Percentiles rank a stretch among this genome's conserved stretches.
These are phyloP conservation scores for Scrobipalpa atriplicella DNA, from an alignment of 2,888 invertebrate species.

Conservation along the genomic window DNA sequence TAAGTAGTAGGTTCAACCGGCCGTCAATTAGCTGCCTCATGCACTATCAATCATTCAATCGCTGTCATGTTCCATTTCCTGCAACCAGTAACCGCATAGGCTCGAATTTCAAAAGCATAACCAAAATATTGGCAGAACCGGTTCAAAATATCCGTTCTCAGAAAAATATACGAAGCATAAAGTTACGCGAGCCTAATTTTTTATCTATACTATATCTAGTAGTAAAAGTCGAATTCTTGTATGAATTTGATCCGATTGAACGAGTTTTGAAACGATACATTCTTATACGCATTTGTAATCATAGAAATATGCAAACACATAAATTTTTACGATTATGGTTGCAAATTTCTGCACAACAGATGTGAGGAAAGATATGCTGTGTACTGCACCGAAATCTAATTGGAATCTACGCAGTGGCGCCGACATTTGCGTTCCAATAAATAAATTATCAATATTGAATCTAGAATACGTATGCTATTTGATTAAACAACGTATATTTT, in stretches of 20 bases:
- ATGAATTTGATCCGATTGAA: not conserved
- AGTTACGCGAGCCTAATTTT: not conserved
- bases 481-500: not conserved
- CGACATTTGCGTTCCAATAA: not conserved
- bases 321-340: constrained; percentile 13
- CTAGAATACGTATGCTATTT: no score
- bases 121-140: not conserved
- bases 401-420: not conserved
- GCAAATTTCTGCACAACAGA: not conserved
- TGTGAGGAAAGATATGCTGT: not conserved
- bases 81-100: constrained; percentile 23
- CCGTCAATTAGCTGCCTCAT: constrained; percentile 18
- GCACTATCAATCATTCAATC: constrained; percentile 26
- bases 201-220: not conserved
- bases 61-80: constrained; percentile 35
- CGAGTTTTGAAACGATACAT: not conserved
- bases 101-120: constrained; percentile 19
- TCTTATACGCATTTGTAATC: constrained; percentile 26
- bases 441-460: not conserved
- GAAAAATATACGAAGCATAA: not conserved
- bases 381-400: not conserved
- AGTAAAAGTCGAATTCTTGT: not conserved
- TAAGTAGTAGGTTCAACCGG: not conserved
- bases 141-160: not conserved
- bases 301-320: constrained; percentile 19